A percentile compares a stretch with the other conserved stretches of the same genome.
These are phyloP conservation scores for Ormyrus labotus DNA, from an alignment of 2,888 invertebrate species.

Conservation along the genomic window DNA sequence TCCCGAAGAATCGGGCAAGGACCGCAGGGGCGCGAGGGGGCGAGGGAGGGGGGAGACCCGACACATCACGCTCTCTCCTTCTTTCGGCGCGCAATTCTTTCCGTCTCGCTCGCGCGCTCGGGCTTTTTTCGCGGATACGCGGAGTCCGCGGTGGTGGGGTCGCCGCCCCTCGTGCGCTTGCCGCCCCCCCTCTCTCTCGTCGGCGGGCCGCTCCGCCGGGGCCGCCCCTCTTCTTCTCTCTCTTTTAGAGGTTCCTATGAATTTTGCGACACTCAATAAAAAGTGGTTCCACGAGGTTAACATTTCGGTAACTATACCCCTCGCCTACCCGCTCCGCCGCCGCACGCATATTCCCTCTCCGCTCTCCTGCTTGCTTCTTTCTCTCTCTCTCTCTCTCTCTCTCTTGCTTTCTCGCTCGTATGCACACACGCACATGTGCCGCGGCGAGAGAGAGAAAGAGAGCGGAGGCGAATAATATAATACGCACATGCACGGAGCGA, in stretches of 20 bases:
- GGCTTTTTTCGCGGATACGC: constrained; percentile 36
- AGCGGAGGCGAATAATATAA: constrained; percentile 43
- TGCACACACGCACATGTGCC: constrained; percentile 54
- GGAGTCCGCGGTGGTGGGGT: constrained; percentile 5
- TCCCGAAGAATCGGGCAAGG: constrained; percentile 52
- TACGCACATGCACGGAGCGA: constrained; percentile 56
- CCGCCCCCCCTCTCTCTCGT: constrained; percentile 57
- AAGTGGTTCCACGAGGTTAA: constrained; percentile 81
- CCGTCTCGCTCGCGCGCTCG: constrained; percentile 46
- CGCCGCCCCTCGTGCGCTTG: constrained; percentile 59
- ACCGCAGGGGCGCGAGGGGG: constrained; percentile 23
- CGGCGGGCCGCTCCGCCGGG: constrained; percentile 58
- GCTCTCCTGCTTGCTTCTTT: not conserved
- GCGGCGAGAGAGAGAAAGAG: not conserved
- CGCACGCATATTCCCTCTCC: constrained; percentile 54
- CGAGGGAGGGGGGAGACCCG: constrained; percentile 24
- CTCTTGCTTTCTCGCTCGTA: constrained; percentile 29
- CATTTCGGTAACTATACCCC: constrained; percentile 77
- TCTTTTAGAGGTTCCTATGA: constrained; percentile 78
- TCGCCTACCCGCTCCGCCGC: constrained; percentile 69
- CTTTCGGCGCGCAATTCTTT: constrained; percentile 53
- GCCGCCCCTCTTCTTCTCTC: constrained; percentile 67
- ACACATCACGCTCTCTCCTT: constrained; percentile 44
- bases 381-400: constrained; percentile 48
- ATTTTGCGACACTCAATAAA: constrained; percentile 81